Evolutionary conservation across 1,140 invertebrate species (phyloP), one percentile per base, ranked within the genome.

Genomic region (Drosophila sp.): DNA sequence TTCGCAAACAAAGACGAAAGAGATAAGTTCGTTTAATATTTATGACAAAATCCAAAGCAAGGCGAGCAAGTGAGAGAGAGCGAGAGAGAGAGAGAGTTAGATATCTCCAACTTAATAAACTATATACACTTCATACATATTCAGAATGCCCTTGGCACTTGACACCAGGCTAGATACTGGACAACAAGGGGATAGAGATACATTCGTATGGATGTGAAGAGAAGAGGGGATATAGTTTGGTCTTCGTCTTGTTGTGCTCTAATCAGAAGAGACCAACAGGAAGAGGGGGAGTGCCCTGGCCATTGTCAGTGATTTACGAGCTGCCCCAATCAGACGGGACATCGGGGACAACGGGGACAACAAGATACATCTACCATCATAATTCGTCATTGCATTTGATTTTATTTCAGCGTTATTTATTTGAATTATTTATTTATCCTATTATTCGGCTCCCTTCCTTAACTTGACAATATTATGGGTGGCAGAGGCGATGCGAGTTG

Each of bases 11-110:
- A 73, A 74, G 72, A 74, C 64, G 58, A 73, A 72, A 78, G 77
- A 82, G 72, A 90, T 90, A 90, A 90, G 82, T 89, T 90, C 86
- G 81, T 90, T 83, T 90, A 91, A 91, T 91, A 91, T 91, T 91
- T 91, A 91, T 91, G 90, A 91, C 89, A 90, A 84, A 74, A 61
- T 61, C 6, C 58, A 43, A 43, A 29, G 21, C 18, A 45, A 18
- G 14, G 45, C 7, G 5, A 38, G 45, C 5, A 14, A 11, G 34
- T 16, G 45, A 46, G 7, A n/a, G 13, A 46, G 21, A 32, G 7
- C 3, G 13, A 53, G 21, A 63, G 43, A 59, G 43, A 43, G 14
- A 56, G 7, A 25, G 2, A 48, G 29, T 21, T 14, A 46, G 14
- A 16, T 4, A n/a, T 45, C 21, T 4, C 32, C 48, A 13, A 51